Evolutionary conservation across 2,888 invertebrate species (phyloP).

Genomic region (Agrochola macilenta): DNA sequence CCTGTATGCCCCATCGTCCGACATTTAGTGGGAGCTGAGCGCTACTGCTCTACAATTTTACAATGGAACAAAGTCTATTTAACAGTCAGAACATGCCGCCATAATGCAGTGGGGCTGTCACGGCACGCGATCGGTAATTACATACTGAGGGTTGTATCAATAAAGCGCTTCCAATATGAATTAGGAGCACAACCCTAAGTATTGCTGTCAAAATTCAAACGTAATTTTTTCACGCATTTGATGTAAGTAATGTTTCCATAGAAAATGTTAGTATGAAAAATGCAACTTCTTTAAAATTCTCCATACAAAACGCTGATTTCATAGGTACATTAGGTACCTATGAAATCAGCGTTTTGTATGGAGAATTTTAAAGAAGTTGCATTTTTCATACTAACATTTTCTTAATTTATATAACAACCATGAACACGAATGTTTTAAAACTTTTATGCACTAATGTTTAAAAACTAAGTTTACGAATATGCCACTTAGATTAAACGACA

Average conservation of each 20-base stretch:
- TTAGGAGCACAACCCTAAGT: background rate
- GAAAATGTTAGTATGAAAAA: no score
- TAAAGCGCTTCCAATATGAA: slow-evolving; percentile 30
- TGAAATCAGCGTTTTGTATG: no score
- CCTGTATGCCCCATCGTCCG: background rate
- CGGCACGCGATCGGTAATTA: slow-evolving; percentile 49
- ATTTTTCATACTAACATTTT: no score
- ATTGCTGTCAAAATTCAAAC: background rate
- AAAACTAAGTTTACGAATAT: no score
- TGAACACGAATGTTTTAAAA: no score
- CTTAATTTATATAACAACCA: no score
- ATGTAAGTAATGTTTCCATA: background rate
- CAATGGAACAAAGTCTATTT: slow-evolving; percentile 26
- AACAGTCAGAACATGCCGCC: slow-evolving; percentile 24
- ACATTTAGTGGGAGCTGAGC: background rate
- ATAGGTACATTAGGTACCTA: no score
- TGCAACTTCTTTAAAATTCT: no score
- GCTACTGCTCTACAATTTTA: slow-evolving; percentile 2
- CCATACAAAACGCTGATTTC: no score
- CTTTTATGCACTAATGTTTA: no score
- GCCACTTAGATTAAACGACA: no score
- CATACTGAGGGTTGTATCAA: slow-evolving; percentile 14
- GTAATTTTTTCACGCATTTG: background rate
- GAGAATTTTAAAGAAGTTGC: no score
- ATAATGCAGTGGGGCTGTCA: slow-evolving; percentile 35